phyloP scores from a whole-genome alignment of 2,113 vertebrate species.

The Patagioenas fasciata region DNA sequence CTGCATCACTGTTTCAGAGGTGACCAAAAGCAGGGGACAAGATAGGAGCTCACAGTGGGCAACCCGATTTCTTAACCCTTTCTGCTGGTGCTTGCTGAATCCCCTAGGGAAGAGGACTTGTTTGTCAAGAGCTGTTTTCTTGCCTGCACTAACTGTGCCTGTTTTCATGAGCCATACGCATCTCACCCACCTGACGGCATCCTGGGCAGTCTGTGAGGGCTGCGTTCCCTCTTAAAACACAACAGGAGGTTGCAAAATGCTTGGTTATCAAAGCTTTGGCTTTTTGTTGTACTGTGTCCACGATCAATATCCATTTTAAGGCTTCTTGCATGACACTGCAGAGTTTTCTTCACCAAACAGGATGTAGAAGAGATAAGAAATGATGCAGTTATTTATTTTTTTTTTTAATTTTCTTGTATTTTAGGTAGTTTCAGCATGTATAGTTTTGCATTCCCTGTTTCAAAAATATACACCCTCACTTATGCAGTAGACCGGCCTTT shows the following conservation, averaged over 20 bases:
- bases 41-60: accelerated
- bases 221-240: background rate
- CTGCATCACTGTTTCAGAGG: background rate
- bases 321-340: background rate
- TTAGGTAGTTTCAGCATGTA: background rate
- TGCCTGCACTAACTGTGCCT: background rate
- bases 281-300: background rate
- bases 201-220: background rate
- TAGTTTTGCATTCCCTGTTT: background rate
- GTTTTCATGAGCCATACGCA: background rate
- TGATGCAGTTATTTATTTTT: background rate
- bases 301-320: background rate
- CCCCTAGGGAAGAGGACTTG: background rate
- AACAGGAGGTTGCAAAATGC: background rate
- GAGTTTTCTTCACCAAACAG: background rate
- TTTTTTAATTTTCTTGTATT: background rate
- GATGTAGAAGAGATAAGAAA: background rate
- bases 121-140: background rate
- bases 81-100: background rate
- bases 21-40: background rate
- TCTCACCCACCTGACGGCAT: background rate
- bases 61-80: background rate
- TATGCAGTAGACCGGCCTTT: background rate
- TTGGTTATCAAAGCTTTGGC: background rate
- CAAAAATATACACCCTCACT: background rate